These are phyloP conservation scores for Catostylus mosaicus DNA, from an alignment of 30 jellyfish, hydroid and myxozoan genomes.

Conservation along the genomic window DNA sequence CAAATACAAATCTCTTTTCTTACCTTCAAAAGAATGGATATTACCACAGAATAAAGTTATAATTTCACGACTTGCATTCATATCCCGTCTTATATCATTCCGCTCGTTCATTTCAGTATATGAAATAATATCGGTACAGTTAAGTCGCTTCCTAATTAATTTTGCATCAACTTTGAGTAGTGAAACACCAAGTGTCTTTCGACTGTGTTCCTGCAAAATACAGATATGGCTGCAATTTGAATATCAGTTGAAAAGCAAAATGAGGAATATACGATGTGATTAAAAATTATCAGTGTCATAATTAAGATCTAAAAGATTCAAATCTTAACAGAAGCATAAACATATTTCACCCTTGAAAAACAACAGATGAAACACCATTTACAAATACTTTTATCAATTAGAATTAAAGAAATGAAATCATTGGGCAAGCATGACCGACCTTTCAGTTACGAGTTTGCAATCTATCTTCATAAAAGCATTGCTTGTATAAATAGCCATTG, in stretches of 20 bases:
- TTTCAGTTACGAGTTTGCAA: too few species aligned
- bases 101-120: neutral
- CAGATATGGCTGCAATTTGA: neutral
- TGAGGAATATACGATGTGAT: neutral
- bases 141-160: neutral
- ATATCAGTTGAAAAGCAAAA: neutral
- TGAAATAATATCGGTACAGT: conserved; percentile 8
- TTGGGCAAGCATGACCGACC: neutral
- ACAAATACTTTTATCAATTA: too few species aligned
- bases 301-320: too few species aligned
- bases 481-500: too few species aligned
- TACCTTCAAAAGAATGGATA: neutral
- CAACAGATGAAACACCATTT: too few species aligned
- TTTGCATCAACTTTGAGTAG: neutral
- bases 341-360: too few species aligned
- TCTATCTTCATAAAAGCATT: too few species aligned
- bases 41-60: neutral
- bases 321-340: too few species aligned
- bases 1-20: too few species aligned
- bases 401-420: neutral
- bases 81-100: neutral
- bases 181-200: neutral
- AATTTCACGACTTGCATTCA: neutral
- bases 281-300: too few species aligned
- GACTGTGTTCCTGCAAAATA: neutral